phyloP scores from a whole-genome alignment of 2,888 invertebrate species.

The Allophyes oxyacanthae region DNA sequence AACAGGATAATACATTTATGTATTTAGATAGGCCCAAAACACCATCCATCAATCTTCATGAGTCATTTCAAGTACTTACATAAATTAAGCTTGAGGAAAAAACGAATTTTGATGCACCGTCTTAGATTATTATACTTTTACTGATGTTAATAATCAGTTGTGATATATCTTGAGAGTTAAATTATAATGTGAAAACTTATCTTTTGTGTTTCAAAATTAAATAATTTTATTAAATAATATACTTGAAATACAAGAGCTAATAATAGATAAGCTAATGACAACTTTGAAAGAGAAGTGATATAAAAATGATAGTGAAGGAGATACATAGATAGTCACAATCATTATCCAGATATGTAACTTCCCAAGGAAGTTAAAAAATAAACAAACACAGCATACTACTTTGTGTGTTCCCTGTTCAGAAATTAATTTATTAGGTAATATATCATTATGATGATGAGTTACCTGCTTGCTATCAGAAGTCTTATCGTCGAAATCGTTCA shows the following conservation, averaged over 20 bases:
- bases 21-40: constrained; percentile 13
- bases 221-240: background rate
- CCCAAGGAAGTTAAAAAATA: background rate
- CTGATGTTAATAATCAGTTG: background rate
- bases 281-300: background rate
- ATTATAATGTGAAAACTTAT: constrained; percentile 1
- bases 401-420: background rate
- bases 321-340: background rate
- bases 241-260: background rate
- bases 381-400: background rate
- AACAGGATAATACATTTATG: background rate
- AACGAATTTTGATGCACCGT: constrained; percentile 1
- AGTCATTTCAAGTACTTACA: constrained; percentile 28
- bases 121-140: background rate
- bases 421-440: constrained; percentile 1
- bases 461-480: constrained; percentile 85
- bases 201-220: background rate
- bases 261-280: background rate
- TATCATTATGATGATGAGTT: constrained; percentile 47
- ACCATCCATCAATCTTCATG: constrained; percentile 29
- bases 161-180: background rate
- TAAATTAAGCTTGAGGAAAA: constrained; percentile 26
- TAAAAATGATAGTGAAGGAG: background rate
- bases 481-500: constrained; percentile 82
- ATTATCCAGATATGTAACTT: background rate